These are phyloP conservation scores for Entomyzon cyanotis DNA, from an alignment of 2,113 vertebrate genomes.

Conservation along the genomic window DNA sequence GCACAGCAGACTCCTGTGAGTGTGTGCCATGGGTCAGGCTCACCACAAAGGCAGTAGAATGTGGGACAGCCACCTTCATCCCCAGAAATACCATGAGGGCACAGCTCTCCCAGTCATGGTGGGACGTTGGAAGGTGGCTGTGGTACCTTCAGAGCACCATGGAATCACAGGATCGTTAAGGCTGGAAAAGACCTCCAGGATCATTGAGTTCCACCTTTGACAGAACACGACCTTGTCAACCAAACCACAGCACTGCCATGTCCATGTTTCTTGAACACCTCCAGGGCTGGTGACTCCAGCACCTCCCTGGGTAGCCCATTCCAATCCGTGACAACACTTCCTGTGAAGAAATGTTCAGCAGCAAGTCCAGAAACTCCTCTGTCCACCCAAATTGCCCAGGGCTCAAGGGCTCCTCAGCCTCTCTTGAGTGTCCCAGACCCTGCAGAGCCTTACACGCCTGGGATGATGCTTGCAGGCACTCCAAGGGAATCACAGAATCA, in stretches of 20 bases:
- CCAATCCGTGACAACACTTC: background rate
- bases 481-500: background rate
- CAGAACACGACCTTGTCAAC: background rate
- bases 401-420: background rate
- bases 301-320: background rate
- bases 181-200: background rate
- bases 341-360: background rate
- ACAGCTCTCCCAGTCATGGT: no score
- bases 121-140: rapidly evolving
- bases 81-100: rapidly evolving
- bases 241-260: background rate
- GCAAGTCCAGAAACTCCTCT: background rate
- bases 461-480: rapidly evolving
- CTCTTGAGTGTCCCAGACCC: rapidly evolving
- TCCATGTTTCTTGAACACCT: background rate
- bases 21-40: rapidly evolving
- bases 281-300: background rate
- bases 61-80: rapidly evolving
- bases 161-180: background rate
- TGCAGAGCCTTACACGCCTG: background rate
- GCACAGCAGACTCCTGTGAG: background rate
- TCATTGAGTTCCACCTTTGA: background rate
- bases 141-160: rapidly evolving
- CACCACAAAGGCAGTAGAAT: rapidly evolving
- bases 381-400: background rate